Evolutionary conservation across 2,797 vertebrate species (phyloP).

Genomic region (Coracias cyanogaster): DNA sequence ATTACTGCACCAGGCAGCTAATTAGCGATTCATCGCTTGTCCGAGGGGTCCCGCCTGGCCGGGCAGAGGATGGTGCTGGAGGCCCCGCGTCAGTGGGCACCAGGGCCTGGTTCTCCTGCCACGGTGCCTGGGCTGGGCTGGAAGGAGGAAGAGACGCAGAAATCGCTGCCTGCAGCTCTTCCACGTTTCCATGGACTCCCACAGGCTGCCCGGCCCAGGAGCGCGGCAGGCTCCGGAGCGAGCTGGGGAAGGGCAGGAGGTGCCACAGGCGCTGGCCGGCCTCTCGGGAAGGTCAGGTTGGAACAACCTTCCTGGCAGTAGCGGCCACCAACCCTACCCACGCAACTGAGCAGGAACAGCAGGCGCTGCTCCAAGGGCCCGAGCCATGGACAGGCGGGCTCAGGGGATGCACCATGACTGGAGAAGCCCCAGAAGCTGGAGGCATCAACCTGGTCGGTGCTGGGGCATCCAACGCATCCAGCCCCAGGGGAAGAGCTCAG

Average conservation of each 20-base stretch:
- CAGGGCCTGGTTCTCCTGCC: not conserved
- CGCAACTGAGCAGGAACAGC: too few species aligned
- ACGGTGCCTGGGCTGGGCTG: fast-evolving
- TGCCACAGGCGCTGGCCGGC: fast-evolving
- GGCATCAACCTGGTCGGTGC: not conserved
- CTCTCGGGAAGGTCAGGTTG: not conserved
- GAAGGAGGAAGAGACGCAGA: not conserved
- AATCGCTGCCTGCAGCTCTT: fast-evolving
- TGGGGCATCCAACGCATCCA: too few species aligned
- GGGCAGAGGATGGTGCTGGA: fast-evolving
- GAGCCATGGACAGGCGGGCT: fast-evolving
- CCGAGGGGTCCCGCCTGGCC: fast-evolving
- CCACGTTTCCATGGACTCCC: not conserved
- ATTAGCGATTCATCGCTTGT: not conserved
- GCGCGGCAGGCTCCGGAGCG: not conserved
- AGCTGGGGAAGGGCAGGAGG: not conserved
- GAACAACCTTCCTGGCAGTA: not conserved
- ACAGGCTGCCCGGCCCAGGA: not conserved
- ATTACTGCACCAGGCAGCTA: not conserved
- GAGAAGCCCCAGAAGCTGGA: not conserved
- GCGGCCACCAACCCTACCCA: fast-evolving
- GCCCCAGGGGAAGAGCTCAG: too few species aligned
- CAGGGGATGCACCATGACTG: fast-evolving
- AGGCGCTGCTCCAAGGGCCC: not conserved
- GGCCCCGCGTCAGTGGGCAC: fast-evolving